These are phyloP conservation scores for Ia io DNA, from an alignment of 2,113 vertebrate genomes.

Conservation along the genomic window DNA sequence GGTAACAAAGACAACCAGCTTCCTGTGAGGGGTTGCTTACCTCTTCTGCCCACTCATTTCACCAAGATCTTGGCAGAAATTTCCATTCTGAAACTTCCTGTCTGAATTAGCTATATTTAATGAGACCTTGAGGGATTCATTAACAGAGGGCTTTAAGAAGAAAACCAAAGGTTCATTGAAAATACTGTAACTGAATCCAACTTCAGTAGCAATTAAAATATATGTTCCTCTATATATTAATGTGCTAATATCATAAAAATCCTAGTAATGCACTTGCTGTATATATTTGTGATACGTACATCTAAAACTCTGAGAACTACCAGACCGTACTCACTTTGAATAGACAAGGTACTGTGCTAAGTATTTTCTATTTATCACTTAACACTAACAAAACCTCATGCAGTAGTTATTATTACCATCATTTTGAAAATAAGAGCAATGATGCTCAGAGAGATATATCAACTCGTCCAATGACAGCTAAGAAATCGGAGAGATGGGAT, in stretches of 20 bases:
- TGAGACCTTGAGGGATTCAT: neutral
- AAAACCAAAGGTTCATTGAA: neutral
- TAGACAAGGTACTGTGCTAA: neutral
- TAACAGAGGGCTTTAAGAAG: neutral
- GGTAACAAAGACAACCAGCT: neutral
- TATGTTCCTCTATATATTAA: neutral
- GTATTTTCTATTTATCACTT: slow-evolving; percentile 34
- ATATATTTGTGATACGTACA: neutral
- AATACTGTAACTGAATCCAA: neutral
- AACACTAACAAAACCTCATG: neutral
- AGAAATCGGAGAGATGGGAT: neutral
- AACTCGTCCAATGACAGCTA: neutral
- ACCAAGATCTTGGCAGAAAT: slow-evolving; percentile 48
- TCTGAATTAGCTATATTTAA: neutral
- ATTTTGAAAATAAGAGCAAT: slow-evolving; percentile 25
- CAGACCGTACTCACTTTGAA: neutral
- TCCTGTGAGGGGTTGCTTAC: neutral
- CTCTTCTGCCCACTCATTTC: neutral
- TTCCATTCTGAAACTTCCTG: neutral
- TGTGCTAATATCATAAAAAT: neutral
- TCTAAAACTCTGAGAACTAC: neutral
- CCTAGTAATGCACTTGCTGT: neutral
- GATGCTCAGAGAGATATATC: neutral
- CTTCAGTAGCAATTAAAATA: slow-evolving; percentile 25
- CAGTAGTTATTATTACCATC: neutral